Evolutionary conservation across 37 sponge, comb jelly and placozoan genomes (phyloP).

Genomic region (Hormiphora californensis): DNA sequence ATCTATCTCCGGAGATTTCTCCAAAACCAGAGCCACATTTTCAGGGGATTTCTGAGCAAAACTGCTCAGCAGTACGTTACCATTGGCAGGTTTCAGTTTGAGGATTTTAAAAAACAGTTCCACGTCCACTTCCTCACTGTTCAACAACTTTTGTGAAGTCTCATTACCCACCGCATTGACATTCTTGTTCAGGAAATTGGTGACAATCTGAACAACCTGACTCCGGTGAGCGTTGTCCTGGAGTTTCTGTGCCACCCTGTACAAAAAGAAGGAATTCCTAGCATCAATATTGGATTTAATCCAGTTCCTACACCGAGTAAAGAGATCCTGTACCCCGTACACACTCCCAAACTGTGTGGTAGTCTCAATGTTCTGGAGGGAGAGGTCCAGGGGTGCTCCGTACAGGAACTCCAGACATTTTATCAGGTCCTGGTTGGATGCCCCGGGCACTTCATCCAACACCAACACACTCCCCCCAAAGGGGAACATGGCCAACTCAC

Average conservation of each 20-base stretch:
- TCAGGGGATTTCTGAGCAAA: background rate
- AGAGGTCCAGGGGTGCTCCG: background rate
- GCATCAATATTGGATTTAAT: background rate
- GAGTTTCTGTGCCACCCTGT: background rate
- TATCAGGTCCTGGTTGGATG: background rate
- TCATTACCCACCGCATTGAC: background rate
- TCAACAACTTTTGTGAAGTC: background rate
- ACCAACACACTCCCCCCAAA: background rate
- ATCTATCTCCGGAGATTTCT: background rate
- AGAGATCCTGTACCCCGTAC: slow-evolving; percentile 19
- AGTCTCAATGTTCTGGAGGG: background rate
- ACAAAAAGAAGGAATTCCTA: background rate
- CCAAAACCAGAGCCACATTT: background rate
- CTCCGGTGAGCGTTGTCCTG: background rate
- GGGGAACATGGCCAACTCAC: too few species aligned
- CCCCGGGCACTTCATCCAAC: background rate
- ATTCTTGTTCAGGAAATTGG: background rate
- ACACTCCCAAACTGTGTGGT: slow-evolving; percentile 3
- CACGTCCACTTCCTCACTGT: background rate
- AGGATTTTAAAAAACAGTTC: background rate
- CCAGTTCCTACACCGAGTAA: background rate
- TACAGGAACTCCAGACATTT: slow-evolving; percentile 24
- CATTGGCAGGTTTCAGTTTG: background rate
- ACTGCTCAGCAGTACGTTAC: background rate
- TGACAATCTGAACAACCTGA: background rate